A percentile compares a stretch with the other conserved stretches of the same genome.
These are phyloP conservation scores for Stenolophus ochropezus DNA, from an alignment of 2,888 invertebrate genomes.

Conservation along the genomic window DNA sequence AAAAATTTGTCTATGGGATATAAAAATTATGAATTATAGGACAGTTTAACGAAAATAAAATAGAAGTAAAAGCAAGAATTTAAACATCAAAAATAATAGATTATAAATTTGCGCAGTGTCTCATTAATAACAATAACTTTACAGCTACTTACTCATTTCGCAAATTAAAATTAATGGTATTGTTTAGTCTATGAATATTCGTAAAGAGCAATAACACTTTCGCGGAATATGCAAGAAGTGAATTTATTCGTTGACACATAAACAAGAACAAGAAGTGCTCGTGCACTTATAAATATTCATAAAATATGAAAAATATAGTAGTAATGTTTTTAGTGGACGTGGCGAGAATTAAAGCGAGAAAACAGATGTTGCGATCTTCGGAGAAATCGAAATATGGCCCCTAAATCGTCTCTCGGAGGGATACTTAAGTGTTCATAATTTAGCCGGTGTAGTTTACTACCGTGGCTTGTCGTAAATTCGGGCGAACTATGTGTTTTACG, in stretches of 20 bases:
- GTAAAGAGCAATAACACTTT: conserved; percentile 16
- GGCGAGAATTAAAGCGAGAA: conserved; percentile 20
- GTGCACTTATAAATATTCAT: conserved; percentile 34
- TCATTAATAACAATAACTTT: background rate
- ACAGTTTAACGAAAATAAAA: background rate
- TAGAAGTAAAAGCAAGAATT: background rate
- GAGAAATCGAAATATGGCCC: conserved; percentile 50
- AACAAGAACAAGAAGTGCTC: conserved; percentile 20
- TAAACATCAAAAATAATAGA: background rate
- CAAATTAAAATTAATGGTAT: background rate
- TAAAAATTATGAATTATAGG: too few relatives aligned
- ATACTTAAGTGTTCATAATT: conserved; percentile 57
- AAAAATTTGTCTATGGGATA: too few relatives aligned
- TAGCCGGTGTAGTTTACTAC: conserved; percentile 47
- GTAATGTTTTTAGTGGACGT: conserved; percentile 33
- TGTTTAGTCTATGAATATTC: background rate
- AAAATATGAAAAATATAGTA: conserved; percentile 39
- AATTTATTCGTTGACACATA: conserved; percentile 25
- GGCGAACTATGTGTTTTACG: conserved; percentile 57
- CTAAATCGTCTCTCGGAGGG: conserved; percentile 51
- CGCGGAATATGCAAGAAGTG: conserved; percentile 2
- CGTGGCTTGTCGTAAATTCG: conserved; percentile 47
- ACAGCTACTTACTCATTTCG: background rate
- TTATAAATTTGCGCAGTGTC: background rate
- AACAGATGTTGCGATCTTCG: conserved; percentile 21